phyloP scores from a whole-genome alignment of 2,888 invertebrate genomes.

The Acrocyrtus sp. region DNA sequence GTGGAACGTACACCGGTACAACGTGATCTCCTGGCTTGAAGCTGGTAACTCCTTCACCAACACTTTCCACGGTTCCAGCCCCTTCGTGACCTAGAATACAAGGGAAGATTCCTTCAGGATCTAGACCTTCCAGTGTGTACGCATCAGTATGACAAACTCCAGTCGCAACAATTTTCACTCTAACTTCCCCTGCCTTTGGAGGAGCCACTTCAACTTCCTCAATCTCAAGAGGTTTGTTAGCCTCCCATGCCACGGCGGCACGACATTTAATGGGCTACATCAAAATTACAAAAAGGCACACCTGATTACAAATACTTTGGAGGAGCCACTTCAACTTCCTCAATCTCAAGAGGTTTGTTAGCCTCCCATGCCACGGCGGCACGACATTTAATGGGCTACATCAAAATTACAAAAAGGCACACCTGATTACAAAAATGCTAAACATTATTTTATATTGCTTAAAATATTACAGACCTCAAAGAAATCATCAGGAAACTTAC shows the following conservation, averaged over 20 bases:
- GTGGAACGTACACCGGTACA: constrained; percentile 95
- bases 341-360: constrained; percentile 87
- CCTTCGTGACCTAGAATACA: constrained; percentile 97
- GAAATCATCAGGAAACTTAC: background rate
- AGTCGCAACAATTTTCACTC: constrained; percentile 81
- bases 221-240: constrained; percentile 86
- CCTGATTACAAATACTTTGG: no score
- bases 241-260: constrained; percentile 97
- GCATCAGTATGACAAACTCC: constrained; percentile 89
- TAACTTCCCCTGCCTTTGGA: constrained; percentile 92
- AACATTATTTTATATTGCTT: no score
- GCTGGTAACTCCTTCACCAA: constrained; percentile 90
- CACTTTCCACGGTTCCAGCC: constrained; percentile 94
- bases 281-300: no score
- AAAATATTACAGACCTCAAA: constrained; percentile 25
- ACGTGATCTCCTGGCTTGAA: constrained; percentile 95
- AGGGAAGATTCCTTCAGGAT: constrained; percentile 93
- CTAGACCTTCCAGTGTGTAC: constrained; percentile 82
- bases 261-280: constrained; percentile 84
- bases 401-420: no score
- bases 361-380: constrained; percentile 98
- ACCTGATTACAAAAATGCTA: no score
- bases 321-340: constrained; percentile 92
- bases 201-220: constrained; percentile 95
- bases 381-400: constrained; percentile 84